Evolutionary conservation across 2,113 vertebrate genomes (phyloP).

Genomic region (Hemicordylus capensis): DNA sequence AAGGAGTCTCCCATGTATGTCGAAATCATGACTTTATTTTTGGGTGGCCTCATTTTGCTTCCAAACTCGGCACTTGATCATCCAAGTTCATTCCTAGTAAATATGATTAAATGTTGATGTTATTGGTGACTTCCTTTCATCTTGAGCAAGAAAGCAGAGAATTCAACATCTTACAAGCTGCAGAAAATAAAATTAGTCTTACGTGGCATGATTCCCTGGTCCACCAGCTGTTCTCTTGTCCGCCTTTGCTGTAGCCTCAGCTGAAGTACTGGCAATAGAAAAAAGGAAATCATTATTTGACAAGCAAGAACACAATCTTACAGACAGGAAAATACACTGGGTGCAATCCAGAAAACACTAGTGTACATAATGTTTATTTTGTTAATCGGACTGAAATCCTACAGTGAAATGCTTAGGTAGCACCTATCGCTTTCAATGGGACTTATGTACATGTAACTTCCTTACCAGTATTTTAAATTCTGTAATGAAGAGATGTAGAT

Average conservation of each 20-base stretch:
- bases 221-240: slow-evolving; percentile 93
- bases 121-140: not conserved
- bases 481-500: not conserved
- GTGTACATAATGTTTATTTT: not conserved
- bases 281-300: slow-evolving; percentile 28
- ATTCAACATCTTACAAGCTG: not conserved
- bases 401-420: not conserved
- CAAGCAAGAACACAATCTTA: not conserved
- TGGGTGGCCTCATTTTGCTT: too few species aligned
- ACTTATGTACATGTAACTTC: not conserved
- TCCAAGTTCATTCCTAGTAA: too few species aligned
- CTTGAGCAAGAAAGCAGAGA: not conserved
- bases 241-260: slow-evolving; percentile 93
- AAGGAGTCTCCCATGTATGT: too few species aligned
- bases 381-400: not conserved
- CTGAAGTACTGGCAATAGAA: slow-evolving; percentile 88
- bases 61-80: too few species aligned
- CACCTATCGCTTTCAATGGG: not conserved
- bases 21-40: too few species aligned
- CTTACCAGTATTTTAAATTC: not conserved
- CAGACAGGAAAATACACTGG: not conserved
- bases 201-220: slow-evolving; percentile 99
- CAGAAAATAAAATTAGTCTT: slow-evolving; percentile 68
- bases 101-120: not conserved
- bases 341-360: not conserved